These are phyloP conservation scores for Tringa solitaria DNA, from an alignment of 2,113 vertebrate species.

Conservation along the genomic window DNA sequence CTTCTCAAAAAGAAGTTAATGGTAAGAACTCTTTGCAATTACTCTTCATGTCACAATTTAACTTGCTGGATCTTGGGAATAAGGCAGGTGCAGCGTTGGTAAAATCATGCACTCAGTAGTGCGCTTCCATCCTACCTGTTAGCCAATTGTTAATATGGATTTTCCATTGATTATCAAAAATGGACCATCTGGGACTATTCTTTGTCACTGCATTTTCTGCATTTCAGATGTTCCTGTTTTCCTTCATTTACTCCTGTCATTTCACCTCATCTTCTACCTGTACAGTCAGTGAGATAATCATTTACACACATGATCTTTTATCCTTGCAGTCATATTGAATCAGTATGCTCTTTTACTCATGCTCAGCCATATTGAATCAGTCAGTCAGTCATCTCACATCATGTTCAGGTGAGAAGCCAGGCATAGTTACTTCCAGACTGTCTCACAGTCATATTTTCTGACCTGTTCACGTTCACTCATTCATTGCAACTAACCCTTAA, in stretches of 20 bases:
- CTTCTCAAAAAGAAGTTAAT: neutral
- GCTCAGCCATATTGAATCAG: slow-evolving; percentile 4
- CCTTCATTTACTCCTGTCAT: neutral
- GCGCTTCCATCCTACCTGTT: neutral
- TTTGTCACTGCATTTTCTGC: neutral
- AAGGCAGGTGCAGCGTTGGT: neutral
- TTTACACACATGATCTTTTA: neutral
- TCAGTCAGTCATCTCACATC: slow-evolving; percentile 3
- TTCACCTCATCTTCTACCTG: neutral
- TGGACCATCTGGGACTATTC: neutral
- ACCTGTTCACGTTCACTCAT: neutral
- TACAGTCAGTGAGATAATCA: neutral
- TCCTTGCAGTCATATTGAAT: neutral
- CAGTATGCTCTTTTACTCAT: neutral
- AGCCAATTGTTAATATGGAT: neutral
- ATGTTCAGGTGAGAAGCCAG: neutral
- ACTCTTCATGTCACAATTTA: neutral
- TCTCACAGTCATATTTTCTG: neutral
- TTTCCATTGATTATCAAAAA: neutral
- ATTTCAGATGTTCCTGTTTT: neutral
- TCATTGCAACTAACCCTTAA: neutral
- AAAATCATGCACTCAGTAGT: neutral
- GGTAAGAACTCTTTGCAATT: neutral
- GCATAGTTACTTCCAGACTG: neutral
- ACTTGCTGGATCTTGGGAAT: neutral